phyloP scores from a whole-genome alignment of 2,888 invertebrate species.

The Agrochola circellaris region DNA sequence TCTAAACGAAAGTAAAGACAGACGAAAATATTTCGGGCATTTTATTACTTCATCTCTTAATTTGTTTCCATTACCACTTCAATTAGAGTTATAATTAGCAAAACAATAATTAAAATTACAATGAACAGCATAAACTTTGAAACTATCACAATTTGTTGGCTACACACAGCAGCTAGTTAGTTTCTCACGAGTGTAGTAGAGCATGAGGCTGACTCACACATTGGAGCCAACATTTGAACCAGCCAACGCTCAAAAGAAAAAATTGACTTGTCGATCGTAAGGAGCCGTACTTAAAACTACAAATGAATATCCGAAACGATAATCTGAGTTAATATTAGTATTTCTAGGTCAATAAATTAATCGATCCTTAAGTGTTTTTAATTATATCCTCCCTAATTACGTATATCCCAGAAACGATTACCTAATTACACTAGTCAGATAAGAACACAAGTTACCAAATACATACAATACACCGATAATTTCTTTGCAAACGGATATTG shows the following conservation, averaged over 20 bases:
- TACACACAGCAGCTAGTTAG: constrained; percentile 15
- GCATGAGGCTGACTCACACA: constrained; percentile 52
- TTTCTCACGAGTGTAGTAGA: constrained; percentile 60
- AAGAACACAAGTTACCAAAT: constrained; percentile 16
- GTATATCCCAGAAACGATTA: constrained; percentile 29
- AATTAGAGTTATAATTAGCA: constrained; percentile 49
- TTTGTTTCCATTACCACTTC: constrained; percentile 57
- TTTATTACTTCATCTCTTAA: constrained; percentile 31
- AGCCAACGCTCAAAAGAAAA: constrained; percentile 3
- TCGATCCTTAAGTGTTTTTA: constrained; percentile 17
- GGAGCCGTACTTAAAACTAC: background rate
- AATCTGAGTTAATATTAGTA: constrained; percentile 7
- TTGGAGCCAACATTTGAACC: constrained; percentile 34
- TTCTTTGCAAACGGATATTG: constrained; percentile 1
- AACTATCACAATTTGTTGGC: constrained; percentile 45
- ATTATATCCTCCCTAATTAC: constrained; percentile 44
- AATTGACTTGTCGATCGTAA: background rate
- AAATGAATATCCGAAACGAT: constrained; percentile 11
- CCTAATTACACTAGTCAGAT: constrained; percentile 33
- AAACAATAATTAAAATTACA: constrained; percentile 55
- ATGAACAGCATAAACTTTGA: constrained; percentile 44
- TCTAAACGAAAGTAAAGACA: constrained; percentile 66
- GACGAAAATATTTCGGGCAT: constrained; percentile 34
- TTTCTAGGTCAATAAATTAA: constrained; percentile 28
- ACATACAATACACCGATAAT: background rate